Base-by-base conservation (phyloP, 2,113 vertebrate genomes). In the Myrmophylax atrothorax region DNA sequence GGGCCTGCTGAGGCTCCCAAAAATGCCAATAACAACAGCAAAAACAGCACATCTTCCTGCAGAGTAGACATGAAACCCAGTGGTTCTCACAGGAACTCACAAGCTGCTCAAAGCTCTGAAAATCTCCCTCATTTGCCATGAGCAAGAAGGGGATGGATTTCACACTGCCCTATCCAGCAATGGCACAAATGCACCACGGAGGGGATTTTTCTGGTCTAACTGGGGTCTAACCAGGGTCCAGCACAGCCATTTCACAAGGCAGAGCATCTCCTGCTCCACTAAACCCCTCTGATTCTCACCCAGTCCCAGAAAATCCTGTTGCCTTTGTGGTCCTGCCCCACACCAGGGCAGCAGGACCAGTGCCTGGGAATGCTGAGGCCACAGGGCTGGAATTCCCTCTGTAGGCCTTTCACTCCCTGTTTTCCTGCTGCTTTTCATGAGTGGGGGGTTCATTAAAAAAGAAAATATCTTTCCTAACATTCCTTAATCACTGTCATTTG, bases 131-230 rank as follows among this genome's bases (percentile, higher is more conserved):
- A 0, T 3, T 63, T 37, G 37, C 60, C 68, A 8, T 0, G 14
- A 47, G 42, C 29, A 37, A 60, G 20, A 52, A 35, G 37, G 3
- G 35, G 5, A 3, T 6, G 59, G 17, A 10, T 11, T 28, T 46
- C 44, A 49, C 79, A 68, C 67, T 62, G 84, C 87, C 72, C 81
- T 50, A 26, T 46, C 82, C 12, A 49, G 52, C 73, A 64, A 7
- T 0, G n/a, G 33, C 35, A 6, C 0, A 7, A 6, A 56, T 26
- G 33, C 56, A 73, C 3, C 0, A 3, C 1, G 11, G 12, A 20
- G 23, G 17, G 5, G 19, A n/a, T 55, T 56, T 33, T n/a, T 49
- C 73, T 35, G 62, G 12, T 8, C 18, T 6, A 23, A 84, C 40
- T 63, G 56, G 74, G n/a, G n/a, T n/a, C n/a, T n/a, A n/a, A 58